Percentiles rank a stretch among this genome's conserved stretches.
Evolutionary conservation across 2,797 vertebrate genomes (phyloP).

Genomic region (Gymnopithys bicolor): DNA sequence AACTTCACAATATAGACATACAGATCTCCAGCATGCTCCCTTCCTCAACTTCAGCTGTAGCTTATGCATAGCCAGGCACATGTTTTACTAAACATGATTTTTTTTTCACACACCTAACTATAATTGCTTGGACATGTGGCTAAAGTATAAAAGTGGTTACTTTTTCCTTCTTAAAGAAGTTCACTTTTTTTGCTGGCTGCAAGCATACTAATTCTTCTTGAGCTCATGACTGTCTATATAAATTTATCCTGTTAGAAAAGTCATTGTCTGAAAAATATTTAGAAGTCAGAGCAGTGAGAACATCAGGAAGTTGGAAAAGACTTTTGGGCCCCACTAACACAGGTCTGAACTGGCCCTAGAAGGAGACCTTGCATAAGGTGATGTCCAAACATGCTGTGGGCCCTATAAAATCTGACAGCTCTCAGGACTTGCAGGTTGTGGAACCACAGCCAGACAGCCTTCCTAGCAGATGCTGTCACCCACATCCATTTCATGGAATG

Average conservation of each 20-base stretch:
- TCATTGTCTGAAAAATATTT: not conserved
- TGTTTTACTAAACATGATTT: not conserved
- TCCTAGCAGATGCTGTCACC: not conserved
- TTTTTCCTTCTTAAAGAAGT: not conserved
- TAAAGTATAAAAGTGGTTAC: not conserved
- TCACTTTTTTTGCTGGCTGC: not conserved
- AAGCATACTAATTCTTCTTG: not conserved
- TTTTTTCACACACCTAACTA: not conserved
- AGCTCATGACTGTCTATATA: not conserved
- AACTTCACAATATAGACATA: not conserved
- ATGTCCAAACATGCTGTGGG: rapidly evolving
- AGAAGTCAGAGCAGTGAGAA: not conserved
- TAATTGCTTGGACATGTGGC: not conserved
- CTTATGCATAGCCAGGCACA: not conserved
- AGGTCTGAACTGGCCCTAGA: not conserved
- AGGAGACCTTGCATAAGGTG: not conserved
- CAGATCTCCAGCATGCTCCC: not conserved
- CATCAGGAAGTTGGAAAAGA: not conserved
- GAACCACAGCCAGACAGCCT: not conserved
- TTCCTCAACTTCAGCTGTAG: not conserved
- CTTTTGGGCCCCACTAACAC: not conserved
- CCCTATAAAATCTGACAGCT: not conserved
- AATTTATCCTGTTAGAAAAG: not conserved
- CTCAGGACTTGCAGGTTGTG: too few relatives aligned
- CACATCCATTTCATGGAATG: too few relatives aligned